Base-by-base conservation (phyloP, 1,140 invertebrate species). In the Polypedilum vanderplanki region DNA sequence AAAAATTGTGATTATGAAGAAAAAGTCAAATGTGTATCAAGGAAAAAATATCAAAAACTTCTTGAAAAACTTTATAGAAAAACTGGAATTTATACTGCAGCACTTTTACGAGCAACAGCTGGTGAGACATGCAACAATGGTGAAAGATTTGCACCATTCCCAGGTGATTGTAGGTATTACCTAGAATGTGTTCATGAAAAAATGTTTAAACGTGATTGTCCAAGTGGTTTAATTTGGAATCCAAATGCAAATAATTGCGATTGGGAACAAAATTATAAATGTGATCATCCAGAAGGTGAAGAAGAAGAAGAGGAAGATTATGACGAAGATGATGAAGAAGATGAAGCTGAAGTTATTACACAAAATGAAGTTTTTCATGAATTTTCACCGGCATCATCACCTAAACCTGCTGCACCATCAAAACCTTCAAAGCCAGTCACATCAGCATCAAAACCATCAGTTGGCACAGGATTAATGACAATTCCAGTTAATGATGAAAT, bases 131-230 rank as follows among this genome's bases (percentile, higher is more conserved):
- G 92, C 78, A 81, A 33, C 5, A 33, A 87, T 22, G 85, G 87
- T n/a, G 90, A 90, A 10, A 82, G 86, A 64, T 91, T 88, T 78
- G 85, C 86, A 0, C 78, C 83, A 1, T 87, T 89, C 74, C 87
- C 89, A 7, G 86, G 86, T 0, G 89, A 93, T 78, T 95, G 93
- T 77, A 84, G 84, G 0, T 87, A 89, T 75, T 95, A 93, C 79
- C 84, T 89, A 73, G 87, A 91, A 24, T 96, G 93, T 79, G 82
- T 93, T 2, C 93, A 92, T 86, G 91, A 92, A 18, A 87, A 89
- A 77, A 89, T 88, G 17, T 9, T 70, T 1, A 9, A 70, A 70
- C 17, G 9, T 9, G 3, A n/a, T 1, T 70, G 65, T 22, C 65
- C 65, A 20, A 18, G 3, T 18, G 65, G 91, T 41, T 80, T 94